phyloP scores from a whole-genome alignment of 2,797 vertebrate species.

The Notamacropus eugenii region DNA sequence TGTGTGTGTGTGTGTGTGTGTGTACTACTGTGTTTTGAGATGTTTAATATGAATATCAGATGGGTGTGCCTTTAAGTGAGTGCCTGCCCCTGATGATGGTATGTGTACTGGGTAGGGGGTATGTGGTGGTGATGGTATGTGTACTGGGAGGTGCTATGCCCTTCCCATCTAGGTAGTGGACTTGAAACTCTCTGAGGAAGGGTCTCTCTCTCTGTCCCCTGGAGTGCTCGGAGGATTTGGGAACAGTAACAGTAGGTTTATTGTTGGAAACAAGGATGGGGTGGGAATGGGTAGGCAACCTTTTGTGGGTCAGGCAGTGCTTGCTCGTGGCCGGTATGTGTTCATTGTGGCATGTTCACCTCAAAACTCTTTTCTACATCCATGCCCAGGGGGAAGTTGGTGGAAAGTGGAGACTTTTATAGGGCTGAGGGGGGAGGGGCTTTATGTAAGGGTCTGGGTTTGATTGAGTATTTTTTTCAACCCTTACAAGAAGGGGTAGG shows the following conservation, averaged over 20 bases:
- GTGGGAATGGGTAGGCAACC: neutral
- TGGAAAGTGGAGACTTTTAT: neutral
- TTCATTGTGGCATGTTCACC: neutral
- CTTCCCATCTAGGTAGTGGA: neutral
- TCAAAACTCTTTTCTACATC: neutral
- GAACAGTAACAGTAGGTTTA: neutral
- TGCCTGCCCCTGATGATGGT: neutral
- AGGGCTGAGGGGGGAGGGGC: constrained; percentile 4
- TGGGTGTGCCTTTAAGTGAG: constrained; percentile 31
- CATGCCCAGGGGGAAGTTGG: neutral
- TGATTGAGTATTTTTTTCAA: neutral
- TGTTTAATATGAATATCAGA: constrained; percentile 26
- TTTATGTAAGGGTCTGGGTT: neutral
- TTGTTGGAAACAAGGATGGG: neutral
- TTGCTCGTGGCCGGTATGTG: neutral
- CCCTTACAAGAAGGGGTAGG: neutral
- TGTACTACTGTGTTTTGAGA: constrained; percentile 37
- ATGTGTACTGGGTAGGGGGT: too few species aligned
- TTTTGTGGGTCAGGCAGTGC: constrained; percentile 1
- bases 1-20: neutral
- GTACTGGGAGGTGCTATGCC: neutral
- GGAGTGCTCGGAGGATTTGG: neutral
- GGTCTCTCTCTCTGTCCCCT: neutral
- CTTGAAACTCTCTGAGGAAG: neutral
- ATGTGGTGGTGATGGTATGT: neutral